These are phyloP conservation scores for Rhadina sibilatrix DNA, from an alignment of 2,113 vertebrate species.

Conservation along the genomic window DNA sequence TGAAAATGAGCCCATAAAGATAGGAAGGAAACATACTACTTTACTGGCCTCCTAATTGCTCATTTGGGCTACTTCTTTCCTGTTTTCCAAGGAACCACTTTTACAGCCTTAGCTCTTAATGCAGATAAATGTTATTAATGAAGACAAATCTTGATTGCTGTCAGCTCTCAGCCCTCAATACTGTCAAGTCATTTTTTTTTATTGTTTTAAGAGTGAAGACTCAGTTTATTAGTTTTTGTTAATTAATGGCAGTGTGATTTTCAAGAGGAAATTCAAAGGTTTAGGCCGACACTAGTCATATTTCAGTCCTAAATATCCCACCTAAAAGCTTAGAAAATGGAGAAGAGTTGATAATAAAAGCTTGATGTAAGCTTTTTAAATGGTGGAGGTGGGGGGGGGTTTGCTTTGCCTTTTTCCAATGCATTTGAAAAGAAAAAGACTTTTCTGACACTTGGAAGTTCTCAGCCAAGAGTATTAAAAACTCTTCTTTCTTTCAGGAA, in stretches of 20 bases:
- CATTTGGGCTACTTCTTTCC: neutral
- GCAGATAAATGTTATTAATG: neutral
- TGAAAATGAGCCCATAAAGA: conserved; percentile 38
- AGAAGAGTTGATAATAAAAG: neutral
- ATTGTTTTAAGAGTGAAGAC: neutral
- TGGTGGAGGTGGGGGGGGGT: neutral
- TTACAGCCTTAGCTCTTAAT: neutral
- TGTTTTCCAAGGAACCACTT: neutral
- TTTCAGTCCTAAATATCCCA: neutral
- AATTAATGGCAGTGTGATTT: neutral
- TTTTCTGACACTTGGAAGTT: neutral
- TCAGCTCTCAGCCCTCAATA: neutral
- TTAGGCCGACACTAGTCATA: neutral
- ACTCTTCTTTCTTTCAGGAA: neutral
- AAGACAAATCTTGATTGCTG: neutral
- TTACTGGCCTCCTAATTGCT: neutral
- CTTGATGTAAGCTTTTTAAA: neutral
- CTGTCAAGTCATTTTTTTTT: neutral
- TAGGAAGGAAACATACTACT: neutral
- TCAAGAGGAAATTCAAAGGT: neutral
- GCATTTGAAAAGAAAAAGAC: neutral
- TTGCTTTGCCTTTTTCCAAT: neutral
- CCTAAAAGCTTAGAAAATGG: neutral
- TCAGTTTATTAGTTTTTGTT: neutral
- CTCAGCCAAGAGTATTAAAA: neutral